These are phyloP conservation scores for Zeuzera pyrina DNA, from an alignment of 2,888 invertebrate species.

Conservation along the genomic window DNA sequence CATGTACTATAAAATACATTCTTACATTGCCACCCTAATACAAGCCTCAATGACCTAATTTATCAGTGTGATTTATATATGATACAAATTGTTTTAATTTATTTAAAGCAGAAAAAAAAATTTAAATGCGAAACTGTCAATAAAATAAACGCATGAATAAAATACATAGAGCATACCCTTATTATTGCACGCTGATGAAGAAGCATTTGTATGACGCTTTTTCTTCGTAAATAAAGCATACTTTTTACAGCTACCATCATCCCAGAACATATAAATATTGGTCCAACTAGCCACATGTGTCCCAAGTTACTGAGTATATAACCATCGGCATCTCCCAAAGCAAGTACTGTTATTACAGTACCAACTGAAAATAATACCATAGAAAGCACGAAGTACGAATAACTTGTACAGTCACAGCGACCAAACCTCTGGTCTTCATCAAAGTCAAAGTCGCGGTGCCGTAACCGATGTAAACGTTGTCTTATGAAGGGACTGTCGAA, in stretches of 20 bases:
- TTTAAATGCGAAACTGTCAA: background rate
- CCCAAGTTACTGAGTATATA: conserved; percentile 75
- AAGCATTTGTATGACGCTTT: conserved; percentile 77
- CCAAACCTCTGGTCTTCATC: conserved; percentile 76
- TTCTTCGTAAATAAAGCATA: conserved; percentile 76
- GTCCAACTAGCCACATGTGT: conserved; percentile 79
- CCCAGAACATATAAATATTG: conserved; percentile 78
- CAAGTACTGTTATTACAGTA: conserved; percentile 76
- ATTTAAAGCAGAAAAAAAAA: background rate
- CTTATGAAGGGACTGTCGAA: conserved; percentile 76
- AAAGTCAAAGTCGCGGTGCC: conserved; percentile 73
- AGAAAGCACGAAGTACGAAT: conserved; percentile 76
- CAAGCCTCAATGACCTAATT: too few relatives aligned
- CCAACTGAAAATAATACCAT: conserved; percentile 76
- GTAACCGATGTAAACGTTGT: conserved; percentile 72
- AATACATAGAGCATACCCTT: conserved; percentile 64
- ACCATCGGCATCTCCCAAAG: conserved; percentile 75
- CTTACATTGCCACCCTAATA: too few relatives aligned
- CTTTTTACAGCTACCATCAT: conserved; percentile 80
- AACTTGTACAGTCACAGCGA: conserved; percentile 77
- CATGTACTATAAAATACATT: too few relatives aligned
- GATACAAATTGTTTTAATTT: background rate
- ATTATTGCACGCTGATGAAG: conserved; percentile 75
- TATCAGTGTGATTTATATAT: too few relatives aligned
- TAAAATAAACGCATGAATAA: background rate